phyloP scores from a whole-genome alignment of 2,113 vertebrate genomes.

The Speoplatyrhinus poulsoni region DNA sequence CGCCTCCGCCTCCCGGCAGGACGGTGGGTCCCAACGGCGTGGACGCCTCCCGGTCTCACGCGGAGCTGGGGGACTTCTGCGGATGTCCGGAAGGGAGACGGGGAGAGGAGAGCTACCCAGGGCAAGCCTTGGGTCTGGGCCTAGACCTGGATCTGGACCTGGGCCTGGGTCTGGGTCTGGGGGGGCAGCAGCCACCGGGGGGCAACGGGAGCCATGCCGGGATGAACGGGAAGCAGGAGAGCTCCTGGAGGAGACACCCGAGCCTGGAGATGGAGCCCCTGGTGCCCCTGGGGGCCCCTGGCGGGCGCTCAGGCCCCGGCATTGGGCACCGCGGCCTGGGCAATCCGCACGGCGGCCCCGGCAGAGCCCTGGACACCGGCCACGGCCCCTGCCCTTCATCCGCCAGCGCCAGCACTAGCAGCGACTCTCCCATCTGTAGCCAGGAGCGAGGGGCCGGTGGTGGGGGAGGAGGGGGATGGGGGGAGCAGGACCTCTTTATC shows the following conservation, averaged over 20 bases:
- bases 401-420: conserved; percentile 73
- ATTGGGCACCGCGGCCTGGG: conserved; percentile 79
- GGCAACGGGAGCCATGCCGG: conserved; percentile 74
- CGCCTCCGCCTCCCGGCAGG: conserved; percentile 56
- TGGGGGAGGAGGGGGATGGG: conserved; percentile 83
- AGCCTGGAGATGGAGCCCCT: conserved; percentile 87
- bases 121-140: conserved; percentile 73
- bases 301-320: conserved; percentile 53
- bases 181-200: conserved; percentile 65
- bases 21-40: conserved; percentile 13
- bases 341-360: conserved; percentile 81
- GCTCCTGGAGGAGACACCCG: conserved; percentile 86
- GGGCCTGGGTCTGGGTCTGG: conserved; percentile 32
- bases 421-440: conserved; percentile 80
- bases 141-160: conserved; percentile 72
- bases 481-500: conserved; percentile 92
- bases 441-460: conserved; percentile 72
- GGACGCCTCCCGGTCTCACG: conserved; percentile 29
- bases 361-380: conserved; percentile 73
- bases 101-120: conserved; percentile 30
- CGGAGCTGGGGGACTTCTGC: conserved; percentile 52
- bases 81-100: conserved; percentile 32
- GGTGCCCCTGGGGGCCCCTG: conserved; percentile 60
- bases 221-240: conserved; percentile 78
- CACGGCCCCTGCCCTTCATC: conserved; percentile 74